Evolutionary conservation across 2,113 vertebrate genomes (phyloP).

Genomic region (Vicugna pacos): DNA sequence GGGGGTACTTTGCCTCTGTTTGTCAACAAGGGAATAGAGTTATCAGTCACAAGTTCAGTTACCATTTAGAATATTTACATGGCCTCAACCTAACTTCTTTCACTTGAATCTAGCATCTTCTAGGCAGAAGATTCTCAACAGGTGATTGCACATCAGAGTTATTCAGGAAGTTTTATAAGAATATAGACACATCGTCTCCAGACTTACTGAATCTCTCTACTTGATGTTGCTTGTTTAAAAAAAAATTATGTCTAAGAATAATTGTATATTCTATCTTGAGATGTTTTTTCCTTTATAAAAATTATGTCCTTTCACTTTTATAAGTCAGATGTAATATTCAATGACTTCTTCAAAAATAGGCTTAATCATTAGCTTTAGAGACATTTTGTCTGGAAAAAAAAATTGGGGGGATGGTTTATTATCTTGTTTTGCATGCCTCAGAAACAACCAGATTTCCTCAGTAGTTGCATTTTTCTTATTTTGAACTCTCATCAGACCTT

Average conservation of each 20-base stretch:
- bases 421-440: neutral
- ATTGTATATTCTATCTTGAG: neutral
- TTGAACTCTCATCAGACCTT: constrained; percentile 12
- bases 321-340: constrained; percentile 12
- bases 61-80: neutral
- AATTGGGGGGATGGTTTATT: neutral
- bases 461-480: neutral
- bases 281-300: neutral
- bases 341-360: constrained; percentile 19
- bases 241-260: neutral
- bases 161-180: neutral
- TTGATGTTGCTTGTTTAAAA: neutral
- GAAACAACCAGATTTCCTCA: neutral
- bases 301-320: neutral
- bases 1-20: neutral
- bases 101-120: neutral
- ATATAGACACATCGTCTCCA: neutral
- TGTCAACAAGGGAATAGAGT: neutral
- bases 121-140: neutral
- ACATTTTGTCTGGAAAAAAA: neutral
- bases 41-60: neutral
- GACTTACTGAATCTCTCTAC: neutral
- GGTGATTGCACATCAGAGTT: neutral
- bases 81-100: neutral
- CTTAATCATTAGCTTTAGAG: constrained; percentile 19